Evolutionary conservation across 1,140 invertebrate genomes (phyloP).

Genomic region (Drosophila ambigua): DNA sequence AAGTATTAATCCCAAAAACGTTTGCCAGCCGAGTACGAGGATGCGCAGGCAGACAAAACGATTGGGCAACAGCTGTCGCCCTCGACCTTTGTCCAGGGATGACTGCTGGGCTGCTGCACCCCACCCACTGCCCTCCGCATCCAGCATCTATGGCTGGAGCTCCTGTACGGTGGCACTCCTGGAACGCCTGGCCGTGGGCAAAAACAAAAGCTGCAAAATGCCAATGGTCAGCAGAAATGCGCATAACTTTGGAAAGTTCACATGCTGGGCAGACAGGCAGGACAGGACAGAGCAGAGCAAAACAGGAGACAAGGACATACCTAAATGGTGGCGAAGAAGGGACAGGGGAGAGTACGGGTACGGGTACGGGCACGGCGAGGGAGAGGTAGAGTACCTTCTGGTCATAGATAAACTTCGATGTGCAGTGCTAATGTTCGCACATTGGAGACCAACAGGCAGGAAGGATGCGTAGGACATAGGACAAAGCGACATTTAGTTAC

Average conservation of each 20-base stretch:
- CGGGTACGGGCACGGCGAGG: background rate
- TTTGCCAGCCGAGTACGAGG: constrained; percentile 44
- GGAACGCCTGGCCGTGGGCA: constrained; percentile 21
- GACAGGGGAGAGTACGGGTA: background rate
- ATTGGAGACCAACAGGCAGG: constrained; percentile 36
- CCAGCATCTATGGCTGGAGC: background rate
- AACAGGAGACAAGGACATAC: constrained; percentile 35
- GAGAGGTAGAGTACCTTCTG: constrained; percentile 10
- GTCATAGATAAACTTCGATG: constrained; percentile 57
- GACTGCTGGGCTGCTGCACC: background rate
- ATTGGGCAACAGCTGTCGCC: constrained; percentile 74
- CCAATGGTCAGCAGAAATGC: constrained; percentile 80
- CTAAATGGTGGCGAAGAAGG: constrained; percentile 5
- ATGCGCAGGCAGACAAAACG: constrained; percentile 69
- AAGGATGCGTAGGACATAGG: background rate
- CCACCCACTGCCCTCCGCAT: constrained; percentile 17
- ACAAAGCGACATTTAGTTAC: constrained; percentile 26
- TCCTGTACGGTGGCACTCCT: background rate
- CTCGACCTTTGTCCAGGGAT: constrained; percentile 62
- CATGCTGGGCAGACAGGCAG: constrained; percentile 58
- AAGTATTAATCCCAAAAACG: constrained; percentile 76
- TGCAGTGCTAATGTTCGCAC: constrained; percentile 72
- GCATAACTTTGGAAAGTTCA: constrained; percentile 78
- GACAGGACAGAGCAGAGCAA: background rate
- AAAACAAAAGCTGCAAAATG: constrained; percentile 81